Evolutionary conservation across 2,888 invertebrate species (phyloP), one percentile per base, ranked within the genome.

Genomic region (Blastobasis lacticolella): DNA sequence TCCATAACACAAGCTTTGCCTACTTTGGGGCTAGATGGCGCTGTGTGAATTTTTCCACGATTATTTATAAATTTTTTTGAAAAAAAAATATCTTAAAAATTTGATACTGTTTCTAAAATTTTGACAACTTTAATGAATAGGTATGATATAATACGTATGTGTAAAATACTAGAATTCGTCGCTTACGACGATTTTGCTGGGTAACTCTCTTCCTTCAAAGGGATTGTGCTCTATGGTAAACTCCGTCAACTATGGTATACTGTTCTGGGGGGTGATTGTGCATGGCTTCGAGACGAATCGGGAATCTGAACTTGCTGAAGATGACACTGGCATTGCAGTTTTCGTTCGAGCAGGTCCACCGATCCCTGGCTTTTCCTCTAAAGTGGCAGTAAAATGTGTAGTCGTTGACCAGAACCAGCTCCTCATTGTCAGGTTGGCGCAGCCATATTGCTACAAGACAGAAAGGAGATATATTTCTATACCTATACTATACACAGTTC

Each of bases 361-460:
- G 48, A 8, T 37, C 23, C 2, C 41, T 47, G n/a, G 4, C 49
- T 10, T 6, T 37, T 5, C 40, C 7, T 10, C 47, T 23, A 4
- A 48, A 37, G 9, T 57, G 45, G 5, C 65, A 62, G 54, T 66
- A 67, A 54, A 62, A 73, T 0, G 68, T 64, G 49, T 65, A 64
- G 0, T 66, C 67, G 9, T 60, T 54, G 9, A 66, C 49, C 0
- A 73, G 54, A 0, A 66, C 62, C 23, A 72, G 38, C 10, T 60
- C 57, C 47, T 67, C 69, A 5, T 73, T 73, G 5, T 50, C 47
- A 40, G 46, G 40, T 38, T 63, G 67, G 23, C 41, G 53, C 1
- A 60, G 61, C 56, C 62, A 61, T 38, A 9, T 47, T 37, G 62
- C 70, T 70, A 62, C 5, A 54, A 61, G 51, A 38, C 49, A 40